phyloP scores from a whole-genome alignment of 2,797 vertebrate genomes.

The Botia kubotai region DNA sequence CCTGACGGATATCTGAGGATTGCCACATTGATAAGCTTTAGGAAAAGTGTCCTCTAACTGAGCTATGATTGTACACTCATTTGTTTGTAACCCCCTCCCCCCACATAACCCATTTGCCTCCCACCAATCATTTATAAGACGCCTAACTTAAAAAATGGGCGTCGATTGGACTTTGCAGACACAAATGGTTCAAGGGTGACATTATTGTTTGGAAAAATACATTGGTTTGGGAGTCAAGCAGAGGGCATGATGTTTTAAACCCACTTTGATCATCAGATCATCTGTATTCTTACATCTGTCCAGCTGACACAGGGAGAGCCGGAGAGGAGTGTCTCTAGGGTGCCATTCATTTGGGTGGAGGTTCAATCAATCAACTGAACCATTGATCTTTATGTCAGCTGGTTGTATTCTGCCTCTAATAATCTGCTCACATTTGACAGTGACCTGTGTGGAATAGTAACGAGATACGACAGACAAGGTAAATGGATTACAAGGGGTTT shows the following conservation, averaged over 20 bases:
- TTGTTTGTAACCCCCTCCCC: constrained; percentile 13
- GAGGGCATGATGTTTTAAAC: constrained; percentile 41
- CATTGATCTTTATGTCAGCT: constrained; percentile 75
- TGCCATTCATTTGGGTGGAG: constrained; percentile 73
- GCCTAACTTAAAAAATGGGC: not conserved
- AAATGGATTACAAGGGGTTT: constrained; percentile 70
- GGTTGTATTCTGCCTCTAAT: constrained; percentile 77
- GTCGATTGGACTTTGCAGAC: not conserved
- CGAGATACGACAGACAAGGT: constrained; percentile 51
- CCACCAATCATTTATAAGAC: not conserved
- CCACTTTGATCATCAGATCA: constrained; percentile 70
- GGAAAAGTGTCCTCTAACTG: constrained; percentile 43
- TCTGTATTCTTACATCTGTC: constrained; percentile 45
- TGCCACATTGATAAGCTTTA: constrained; percentile 35
- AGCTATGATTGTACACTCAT: not conserved
- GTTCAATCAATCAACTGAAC: constrained; percentile 75
- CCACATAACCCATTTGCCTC: not conserved
- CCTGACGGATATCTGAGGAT: constrained; percentile 53
- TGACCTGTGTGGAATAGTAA: constrained; percentile 65
- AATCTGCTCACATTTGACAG: constrained; percentile 75
- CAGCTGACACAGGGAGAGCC: constrained; percentile 57
- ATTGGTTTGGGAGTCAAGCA: constrained; percentile 39
- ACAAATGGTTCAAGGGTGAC: constrained; percentile 1
- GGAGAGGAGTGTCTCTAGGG: constrained; percentile 65
- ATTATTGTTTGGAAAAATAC: constrained; percentile 12